Conservation (phyloP, 2,888 invertebrate species). For the Orthosia incerta region DNA sequence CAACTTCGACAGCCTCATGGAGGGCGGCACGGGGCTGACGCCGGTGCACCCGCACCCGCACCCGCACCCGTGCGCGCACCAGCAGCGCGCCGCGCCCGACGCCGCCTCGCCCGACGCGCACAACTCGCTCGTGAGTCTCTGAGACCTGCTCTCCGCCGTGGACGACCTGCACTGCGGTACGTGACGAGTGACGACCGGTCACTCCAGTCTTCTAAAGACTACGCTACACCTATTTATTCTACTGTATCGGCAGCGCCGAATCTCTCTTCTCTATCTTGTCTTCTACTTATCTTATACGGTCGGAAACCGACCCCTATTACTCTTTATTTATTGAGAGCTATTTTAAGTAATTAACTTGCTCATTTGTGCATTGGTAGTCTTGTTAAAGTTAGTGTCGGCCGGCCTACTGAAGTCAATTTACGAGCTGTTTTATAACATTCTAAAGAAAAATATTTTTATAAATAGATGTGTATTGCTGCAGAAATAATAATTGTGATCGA, state of each 20-base stretch:
- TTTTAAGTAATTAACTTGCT: conserved; percentile 83
- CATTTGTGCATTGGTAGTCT: conserved; percentile 86
- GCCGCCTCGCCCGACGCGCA: conserved; percentile 94
- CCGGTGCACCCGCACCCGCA: conserved; percentile 93
- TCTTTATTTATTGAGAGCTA: conserved; percentile 79
- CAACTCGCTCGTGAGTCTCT: conserved; percentile 96
- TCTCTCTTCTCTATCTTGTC: conserved; percentile 55
- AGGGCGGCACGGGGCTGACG: conserved; percentile 97
- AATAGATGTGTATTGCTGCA: conserved; percentile 84
- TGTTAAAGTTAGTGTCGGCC: conserved; percentile 70
- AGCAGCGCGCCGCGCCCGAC: conserved; percentile 94
- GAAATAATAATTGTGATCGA: conserved; percentile 88
- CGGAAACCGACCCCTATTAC: conserved; percentile 63
- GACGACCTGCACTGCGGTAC: conserved; percentile 58
- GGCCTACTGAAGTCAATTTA: conserved; percentile 86
- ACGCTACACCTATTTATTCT: conserved; percentile 60
- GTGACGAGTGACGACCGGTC: conserved; percentile 69
- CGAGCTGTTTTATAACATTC: conserved; percentile 80
- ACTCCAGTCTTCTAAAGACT: conserved; percentile 63
- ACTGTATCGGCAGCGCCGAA: conserved; percentile 56
- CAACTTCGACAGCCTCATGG: conserved; percentile 98
- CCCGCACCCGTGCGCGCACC: conserved; percentile 94
- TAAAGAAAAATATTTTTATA: conserved; percentile 87
- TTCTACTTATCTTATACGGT: conserved; percentile 39
- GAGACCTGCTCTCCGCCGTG: conserved; percentile 79